Evolutionary conservation across 2,888 invertebrate genomes (phyloP), one percentile per base, ranked within the genome.

Genomic region (Oscheius sp.): DNA sequence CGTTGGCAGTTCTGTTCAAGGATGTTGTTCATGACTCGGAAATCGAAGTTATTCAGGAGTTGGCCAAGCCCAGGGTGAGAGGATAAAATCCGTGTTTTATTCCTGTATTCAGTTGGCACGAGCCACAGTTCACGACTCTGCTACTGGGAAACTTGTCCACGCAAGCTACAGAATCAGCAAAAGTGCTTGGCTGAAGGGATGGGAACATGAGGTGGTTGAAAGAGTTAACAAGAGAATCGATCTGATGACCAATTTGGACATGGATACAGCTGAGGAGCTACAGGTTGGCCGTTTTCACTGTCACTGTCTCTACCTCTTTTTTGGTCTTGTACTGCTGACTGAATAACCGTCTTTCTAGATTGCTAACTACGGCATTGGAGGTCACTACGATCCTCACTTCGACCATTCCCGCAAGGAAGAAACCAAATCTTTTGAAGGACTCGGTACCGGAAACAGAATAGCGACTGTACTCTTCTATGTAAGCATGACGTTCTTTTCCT

Each of bases 341-440:
- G 9, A 50, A 11, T 50, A 50, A 11, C 13, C 13, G 13, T 50
- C 10, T 51, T 50, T 68, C 29, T 85, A 91, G 90, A 96, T 99
- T 66, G 97, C 96, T 77, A 74, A 74, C 63, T 74, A 74, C 53
- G 74, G 74, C 5, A 70, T 74, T 29, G 74, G 97, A 2, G 98
- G 98, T 0, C 98, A 98, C 90, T 99, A 98, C 90, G 97, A 96
- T 89, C 97, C 97, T 21, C 98, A 98, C 91, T 97, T 93, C 90
- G 97, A 92, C 87, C 92, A 91, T 89, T 92, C 92, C 32, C 89
- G 91, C 90, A 90, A 89, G 87, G 90, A 90, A 79, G 91, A 91
- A 83, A 86, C 82, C 71, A 89, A 90, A 84, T 90, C 91, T 33
- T 91, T 91, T 86, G 89, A 90, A 80, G 86, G 83, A 32, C 78